These are phyloP conservation scores for Tinamus guttatus DNA, from an alignment of 2,113 vertebrate genomes.

Conservation along the genomic window DNA sequence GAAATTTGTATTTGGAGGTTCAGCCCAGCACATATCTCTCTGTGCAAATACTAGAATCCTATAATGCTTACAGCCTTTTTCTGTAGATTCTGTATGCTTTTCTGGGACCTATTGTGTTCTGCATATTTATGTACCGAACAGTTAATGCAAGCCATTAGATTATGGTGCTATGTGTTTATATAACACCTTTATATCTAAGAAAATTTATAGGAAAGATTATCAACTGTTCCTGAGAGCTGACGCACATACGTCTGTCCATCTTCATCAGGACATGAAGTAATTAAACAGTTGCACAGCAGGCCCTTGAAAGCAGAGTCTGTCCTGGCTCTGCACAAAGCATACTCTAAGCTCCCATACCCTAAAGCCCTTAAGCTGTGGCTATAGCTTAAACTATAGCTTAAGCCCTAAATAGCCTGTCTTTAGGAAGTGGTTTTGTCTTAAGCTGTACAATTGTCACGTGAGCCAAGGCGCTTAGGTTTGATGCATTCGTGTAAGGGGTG, in stretches of 20 bases:
- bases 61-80: neutral
- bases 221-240: neutral
- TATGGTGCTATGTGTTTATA: neutral
- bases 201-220: neutral
- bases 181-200: neutral
- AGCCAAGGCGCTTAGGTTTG: neutral
- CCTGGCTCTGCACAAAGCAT: fast-evolving
- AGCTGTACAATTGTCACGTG: neutral
- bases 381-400: neutral
- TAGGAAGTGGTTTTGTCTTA: neutral
- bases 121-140: neutral
- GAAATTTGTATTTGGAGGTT: neutral
- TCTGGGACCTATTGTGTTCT: neutral
- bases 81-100: neutral
- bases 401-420: neutral
- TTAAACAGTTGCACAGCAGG: neutral
- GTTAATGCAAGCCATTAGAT: neutral
- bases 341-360: neutral
- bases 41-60: neutral
- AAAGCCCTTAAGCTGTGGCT: neutral
- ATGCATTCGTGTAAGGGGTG: fast-evolving
- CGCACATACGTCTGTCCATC: fast-evolving
- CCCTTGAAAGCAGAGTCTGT: neutral
- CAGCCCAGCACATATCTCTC: neutral
- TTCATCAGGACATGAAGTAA: neutral